Evolutionary conservation across 1,140 invertebrate species (phyloP), one percentile per base, ranked within the genome.

Genomic region (Hirudo medicinalis): DNA sequence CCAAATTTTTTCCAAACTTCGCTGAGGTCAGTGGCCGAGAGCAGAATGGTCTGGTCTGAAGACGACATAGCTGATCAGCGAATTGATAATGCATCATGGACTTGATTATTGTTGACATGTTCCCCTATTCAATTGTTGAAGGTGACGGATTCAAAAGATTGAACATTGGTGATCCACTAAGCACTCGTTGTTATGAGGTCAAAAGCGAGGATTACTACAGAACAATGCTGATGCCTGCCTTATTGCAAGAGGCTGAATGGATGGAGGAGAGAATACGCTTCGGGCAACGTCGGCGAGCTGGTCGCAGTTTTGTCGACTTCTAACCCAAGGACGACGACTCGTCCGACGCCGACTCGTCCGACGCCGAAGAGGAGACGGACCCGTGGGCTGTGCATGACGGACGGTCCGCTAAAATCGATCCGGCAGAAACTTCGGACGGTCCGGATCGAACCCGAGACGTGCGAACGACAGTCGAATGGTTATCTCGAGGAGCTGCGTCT

Each of bases 31-130:
- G 9, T 57, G 55, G 9, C 55, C 25, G 66, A 67, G 29, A 67
- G 29, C 20, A n/a, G 13, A n/a, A 67, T 5, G 29, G 29, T 13
- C 66, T 67, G 66, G 2, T 13, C 66, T 25, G 66, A 67, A 2
- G 29, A 67, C 2, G 5, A 67, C 29, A 5, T 3, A 67, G n/a
- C 13, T 67, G 29, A 3, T 67, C 66, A 67, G 29, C 19, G 66
- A 67, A 67, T 67, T 32, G 66, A 67, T 67, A 67, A 67, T 4
- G 66, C 29, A 67, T 67, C 29, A 67, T 67, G 66, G 66, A 67
- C 29, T 13, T 67, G 22, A 67, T 67, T 67, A 67, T 67, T 67
- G 66, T 67, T 11, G 66, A 67, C 29, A 67, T 67, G 66, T 32
- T 67, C 2, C 66, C 66, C 5, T 67, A 4, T 67, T 67, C 66